Evolutionary conservation across 1,140 invertebrate genomes (phyloP).

Genomic region (Diuraphis noxia): DNA sequence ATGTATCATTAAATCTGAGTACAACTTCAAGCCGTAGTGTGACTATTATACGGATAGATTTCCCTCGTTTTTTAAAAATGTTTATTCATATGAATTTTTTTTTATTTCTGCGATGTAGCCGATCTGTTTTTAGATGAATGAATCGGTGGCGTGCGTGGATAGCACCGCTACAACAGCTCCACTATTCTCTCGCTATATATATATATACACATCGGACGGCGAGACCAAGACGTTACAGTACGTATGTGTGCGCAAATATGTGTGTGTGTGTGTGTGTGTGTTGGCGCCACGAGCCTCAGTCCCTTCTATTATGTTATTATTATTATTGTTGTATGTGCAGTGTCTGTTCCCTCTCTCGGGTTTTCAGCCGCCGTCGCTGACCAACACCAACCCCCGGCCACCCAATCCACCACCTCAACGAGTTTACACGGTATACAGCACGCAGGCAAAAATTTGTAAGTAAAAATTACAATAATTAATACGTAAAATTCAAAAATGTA

Average conservation of each 20-base stretch:
- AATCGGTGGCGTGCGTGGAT: not conserved
- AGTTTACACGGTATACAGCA: not conserved
- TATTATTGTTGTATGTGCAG: conserved; percentile 13
- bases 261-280: not conserved
- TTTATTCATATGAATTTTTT: not conserved
- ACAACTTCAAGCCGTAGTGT: not conserved
- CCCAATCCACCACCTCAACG: not conserved
- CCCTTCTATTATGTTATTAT: not conserved
- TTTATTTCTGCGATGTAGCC: not conserved
- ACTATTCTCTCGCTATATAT: not conserved
- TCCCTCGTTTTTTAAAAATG: not conserved
- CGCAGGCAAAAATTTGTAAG: too few relatives aligned
- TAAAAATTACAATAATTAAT: too few relatives aligned
- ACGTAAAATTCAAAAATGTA: not conserved
- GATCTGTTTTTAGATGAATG: conserved; percentile 1
- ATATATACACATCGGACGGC: not conserved
- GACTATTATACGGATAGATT: not conserved
- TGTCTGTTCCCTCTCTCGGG: not conserved
- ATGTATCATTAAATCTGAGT: not conserved
- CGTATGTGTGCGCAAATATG: not conserved
- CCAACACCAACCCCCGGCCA: not conserved
- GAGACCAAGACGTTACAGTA: not conserved
- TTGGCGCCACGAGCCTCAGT: conserved; percentile 42
- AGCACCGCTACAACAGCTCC: not conserved
- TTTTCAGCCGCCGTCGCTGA: not conserved